Conservation (phyloP, 2,113 vertebrate genomes). For the human (Homo sapiens) region GRCh38 chr14:56187501-56188000, state of each 20-base stretch:
- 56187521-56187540: background rate
- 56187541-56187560: no score
- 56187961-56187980: background rate
- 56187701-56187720: background rate
- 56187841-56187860: background rate
- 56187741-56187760: rapidly evolving
- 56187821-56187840: background rate
- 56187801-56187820: background rate
- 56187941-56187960: background rate
- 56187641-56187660: background rate
- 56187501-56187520: background rate
- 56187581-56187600: background rate
- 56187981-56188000: background rate
- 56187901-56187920: background rate
- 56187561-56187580: background rate
- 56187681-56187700: background rate
- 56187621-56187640: background rate
- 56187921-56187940: background rate
- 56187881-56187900: background rate
- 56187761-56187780: background rate
- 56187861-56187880: no score
- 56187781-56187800: background rate
- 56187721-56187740: background rate
- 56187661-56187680: background rate
- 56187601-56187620: background rate